Evolutionary conservation across 2,797 vertebrate species (phyloP).

Genomic region (Sciurus vulgaris): DNA sequence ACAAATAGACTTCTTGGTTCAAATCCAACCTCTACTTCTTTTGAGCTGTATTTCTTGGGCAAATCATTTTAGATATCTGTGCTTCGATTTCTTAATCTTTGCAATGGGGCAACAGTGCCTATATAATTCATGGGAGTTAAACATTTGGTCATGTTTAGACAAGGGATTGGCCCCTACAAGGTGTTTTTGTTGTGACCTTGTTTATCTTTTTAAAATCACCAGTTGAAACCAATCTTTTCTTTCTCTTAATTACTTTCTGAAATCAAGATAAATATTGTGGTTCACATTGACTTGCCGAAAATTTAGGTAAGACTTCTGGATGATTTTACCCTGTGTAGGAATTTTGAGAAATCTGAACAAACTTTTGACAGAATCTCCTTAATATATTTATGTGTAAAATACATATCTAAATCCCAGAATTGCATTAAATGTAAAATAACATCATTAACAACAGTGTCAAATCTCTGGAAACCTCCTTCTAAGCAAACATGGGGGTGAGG

Average conservation of each 20-base stretch:
- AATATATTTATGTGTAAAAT: not conserved
- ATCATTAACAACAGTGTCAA: not conserved
- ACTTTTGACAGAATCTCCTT: constrained; percentile 1
- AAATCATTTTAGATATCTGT: not conserved
- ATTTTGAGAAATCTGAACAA: not conserved
- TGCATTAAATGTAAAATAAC: not conserved
- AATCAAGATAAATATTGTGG: not conserved
- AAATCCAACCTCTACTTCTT: constrained; percentile 20
- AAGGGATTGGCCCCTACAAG: not conserved
- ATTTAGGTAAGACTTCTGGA: not conserved
- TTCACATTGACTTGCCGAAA: not conserved
- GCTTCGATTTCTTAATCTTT: not conserved
- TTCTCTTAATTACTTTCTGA: constrained; percentile 15
- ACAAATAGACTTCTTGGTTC: not conserved
- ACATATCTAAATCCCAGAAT: not conserved
- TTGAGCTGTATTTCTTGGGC: not conserved
- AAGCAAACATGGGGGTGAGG: not conserved
- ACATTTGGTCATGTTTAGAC: not conserved
- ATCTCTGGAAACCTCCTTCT: not conserved
- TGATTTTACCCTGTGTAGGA: not conserved
- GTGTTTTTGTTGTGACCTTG: not conserved
- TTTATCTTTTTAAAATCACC: not conserved
- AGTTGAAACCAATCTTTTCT: not conserved
- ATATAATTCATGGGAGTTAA: not conserved
- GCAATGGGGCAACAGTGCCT: not conserved